These are phyloP conservation scores for Heteromormyrus szaboi DNA, from an alignment of 2,797 vertebrate genomes.

Conservation along the genomic window DNA sequence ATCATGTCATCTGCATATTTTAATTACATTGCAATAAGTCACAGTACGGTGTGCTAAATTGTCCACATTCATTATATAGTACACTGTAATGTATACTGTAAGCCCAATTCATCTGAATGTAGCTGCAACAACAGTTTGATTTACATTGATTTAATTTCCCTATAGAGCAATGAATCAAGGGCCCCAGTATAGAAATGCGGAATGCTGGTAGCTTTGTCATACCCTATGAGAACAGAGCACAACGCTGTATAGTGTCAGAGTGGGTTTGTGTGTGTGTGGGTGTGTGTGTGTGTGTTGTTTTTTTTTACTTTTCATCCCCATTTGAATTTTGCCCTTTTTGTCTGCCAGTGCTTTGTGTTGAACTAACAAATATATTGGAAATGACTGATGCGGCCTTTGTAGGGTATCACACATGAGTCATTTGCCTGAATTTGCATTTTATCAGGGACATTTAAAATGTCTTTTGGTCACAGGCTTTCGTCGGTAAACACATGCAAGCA, in stretches of 20 bases:
- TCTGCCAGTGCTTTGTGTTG: slow-evolving; percentile 44
- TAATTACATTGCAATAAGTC: not conserved
- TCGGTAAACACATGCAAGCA: slow-evolving; percentile 31
- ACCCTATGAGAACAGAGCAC: not conserved
- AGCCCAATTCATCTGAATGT: not conserved
- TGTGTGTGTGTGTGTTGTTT: not conserved
- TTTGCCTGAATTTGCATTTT: slow-evolving; percentile 41
- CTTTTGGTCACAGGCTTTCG: slow-evolving; percentile 36
- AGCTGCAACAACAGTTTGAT: not conserved
- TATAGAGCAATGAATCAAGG: not conserved
- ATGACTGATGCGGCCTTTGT: slow-evolving; percentile 24
- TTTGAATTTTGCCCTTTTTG: not conserved
- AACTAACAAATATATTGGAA: slow-evolving; percentile 43
- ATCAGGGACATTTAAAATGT: slow-evolving; percentile 41
- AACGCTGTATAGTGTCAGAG: slow-evolving; percentile 10
- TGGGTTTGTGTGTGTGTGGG: not conserved
- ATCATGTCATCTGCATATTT: slow-evolving; percentile 6
- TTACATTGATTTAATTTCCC: slow-evolving; percentile 2
- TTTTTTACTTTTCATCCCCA: slow-evolving; percentile 44
- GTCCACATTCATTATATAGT: not conserved
- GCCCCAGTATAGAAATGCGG: not conserved
- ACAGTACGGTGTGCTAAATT: not conserved
- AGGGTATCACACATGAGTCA: slow-evolving; percentile 29
- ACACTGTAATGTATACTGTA: not conserved
- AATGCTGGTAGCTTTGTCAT: not conserved